These are phyloP conservation scores for Zootoca vivipara DNA, from an alignment of 2,113 vertebrate species.

Conservation along the genomic window DNA sequence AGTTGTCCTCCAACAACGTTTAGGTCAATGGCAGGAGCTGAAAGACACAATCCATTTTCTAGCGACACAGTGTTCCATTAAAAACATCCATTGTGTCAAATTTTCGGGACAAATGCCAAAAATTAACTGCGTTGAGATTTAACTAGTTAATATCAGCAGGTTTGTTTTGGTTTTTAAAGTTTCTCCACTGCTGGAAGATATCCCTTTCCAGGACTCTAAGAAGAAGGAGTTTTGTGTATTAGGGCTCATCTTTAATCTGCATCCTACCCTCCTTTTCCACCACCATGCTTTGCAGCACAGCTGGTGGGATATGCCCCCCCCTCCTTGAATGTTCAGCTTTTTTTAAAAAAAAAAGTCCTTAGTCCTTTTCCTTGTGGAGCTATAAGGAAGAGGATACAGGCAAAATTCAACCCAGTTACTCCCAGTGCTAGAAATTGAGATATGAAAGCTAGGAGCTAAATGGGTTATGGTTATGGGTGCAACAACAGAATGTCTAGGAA, in stretches of 20 bases:
- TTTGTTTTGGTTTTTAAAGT: conserved; percentile 22
- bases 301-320: background rate
- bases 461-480: too few relatives aligned
- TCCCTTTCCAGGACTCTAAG: conserved; percentile 49
- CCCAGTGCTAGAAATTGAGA: too few relatives aligned
- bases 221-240: too few relatives aligned
- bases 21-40: conserved; percentile 52
- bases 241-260: too few relatives aligned
- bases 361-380: background rate
- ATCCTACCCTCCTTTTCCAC: too few relatives aligned
- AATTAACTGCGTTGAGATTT: conserved; percentile 28
- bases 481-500: too few relatives aligned
- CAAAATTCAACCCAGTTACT: background rate
- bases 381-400: background rate
- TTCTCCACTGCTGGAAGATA: conserved; percentile 53
- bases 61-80: conserved; percentile 43
- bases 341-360: background rate
- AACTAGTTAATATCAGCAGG: conserved; percentile 26
- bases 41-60: conserved; percentile 56
- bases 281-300: background rate
- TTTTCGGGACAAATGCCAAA: conserved; percentile 52
- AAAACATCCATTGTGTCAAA: conserved; percentile 24
- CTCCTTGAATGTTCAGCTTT: background rate
- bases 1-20: conserved; percentile 62
- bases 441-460: too few relatives aligned